Evolutionary conservation across 2,797 vertebrate genomes (phyloP).

Genomic region (Apodemus agrarius): DNA sequence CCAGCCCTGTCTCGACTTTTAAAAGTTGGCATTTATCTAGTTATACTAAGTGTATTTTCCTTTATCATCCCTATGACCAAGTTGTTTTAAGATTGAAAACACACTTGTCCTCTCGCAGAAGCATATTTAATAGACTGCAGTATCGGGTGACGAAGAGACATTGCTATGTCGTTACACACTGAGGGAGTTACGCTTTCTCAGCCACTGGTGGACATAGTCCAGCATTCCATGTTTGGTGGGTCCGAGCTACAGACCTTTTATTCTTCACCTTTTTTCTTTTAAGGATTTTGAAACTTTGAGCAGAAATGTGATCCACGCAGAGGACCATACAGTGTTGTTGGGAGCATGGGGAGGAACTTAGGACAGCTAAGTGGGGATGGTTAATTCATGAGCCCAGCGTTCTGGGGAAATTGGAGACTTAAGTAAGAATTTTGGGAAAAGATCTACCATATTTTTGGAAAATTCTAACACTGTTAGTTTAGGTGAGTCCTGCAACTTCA

Average conservation of each 20-base stretch:
- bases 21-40: constrained; percentile 17
- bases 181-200: constrained; percentile 11
- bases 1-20: neutral
- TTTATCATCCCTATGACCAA: neutral
- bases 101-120: constrained; percentile 17
- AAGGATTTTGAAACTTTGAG: constrained; percentile 39
- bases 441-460: constrained; percentile 56
- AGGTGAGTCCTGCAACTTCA: neutral
- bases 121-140: constrained; percentile 29
- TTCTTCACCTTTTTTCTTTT: constrained; percentile 20
- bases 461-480: constrained; percentile 40
- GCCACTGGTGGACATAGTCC: neutral
- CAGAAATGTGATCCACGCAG: neutral
- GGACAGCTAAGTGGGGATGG: constrained; percentile 41
- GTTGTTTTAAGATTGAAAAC: constrained; percentile 39
- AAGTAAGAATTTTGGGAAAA: constrained; percentile 41
- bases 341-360: neutral
- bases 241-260: neutral
- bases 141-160: neutral
- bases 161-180: constrained; percentile 19
- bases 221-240: neutral
- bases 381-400: constrained; percentile 46
- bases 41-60: constrained; percentile 10
- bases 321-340: neutral
- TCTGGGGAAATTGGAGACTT: constrained; percentile 41